phyloP scores from a whole-genome alignment of 64 coral and sea anemone species.

The Porites australiensis region DNA sequence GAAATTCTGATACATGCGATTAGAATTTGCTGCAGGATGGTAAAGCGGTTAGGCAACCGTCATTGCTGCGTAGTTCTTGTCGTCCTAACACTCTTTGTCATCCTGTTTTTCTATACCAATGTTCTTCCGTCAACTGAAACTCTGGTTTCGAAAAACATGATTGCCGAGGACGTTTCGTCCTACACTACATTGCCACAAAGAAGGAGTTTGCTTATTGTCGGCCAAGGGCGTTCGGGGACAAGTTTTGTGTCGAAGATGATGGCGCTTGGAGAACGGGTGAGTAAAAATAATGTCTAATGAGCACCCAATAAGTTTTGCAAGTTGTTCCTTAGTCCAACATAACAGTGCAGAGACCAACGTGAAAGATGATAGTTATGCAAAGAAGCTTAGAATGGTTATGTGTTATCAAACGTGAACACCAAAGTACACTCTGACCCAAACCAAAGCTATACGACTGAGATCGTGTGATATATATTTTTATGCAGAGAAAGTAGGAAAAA shows the following conservation, averaged over 20 bases:
- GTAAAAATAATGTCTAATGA: background rate
- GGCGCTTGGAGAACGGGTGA: conserved; percentile 1
- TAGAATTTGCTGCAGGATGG: background rate
- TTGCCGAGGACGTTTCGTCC: background rate
- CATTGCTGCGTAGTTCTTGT: background rate
- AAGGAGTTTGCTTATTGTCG: conserved; percentile 30
- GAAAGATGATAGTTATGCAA: too few relatives aligned
- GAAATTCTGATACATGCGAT: too few relatives aligned
- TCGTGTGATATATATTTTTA: too few relatives aligned
- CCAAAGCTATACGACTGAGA: too few relatives aligned
- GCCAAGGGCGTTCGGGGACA: conserved; percentile 19
- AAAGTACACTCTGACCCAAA: too few relatives aligned
- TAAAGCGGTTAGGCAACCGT: background rate
- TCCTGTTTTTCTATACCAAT: background rate
- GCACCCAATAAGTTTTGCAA: background rate
- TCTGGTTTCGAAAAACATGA: background rate
- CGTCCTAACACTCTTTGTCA: background rate
- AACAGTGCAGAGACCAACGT: too few relatives aligned
- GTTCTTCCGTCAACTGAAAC: background rate
- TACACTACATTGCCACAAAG: background rate
- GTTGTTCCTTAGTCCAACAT: background rate
- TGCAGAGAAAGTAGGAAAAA: too few relatives aligned
- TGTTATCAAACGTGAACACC: too few relatives aligned
- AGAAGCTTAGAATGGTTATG: too few relatives aligned
- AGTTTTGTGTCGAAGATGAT: conserved; percentile 44